Evolutionary conservation across 2,113 vertebrate genomes (phyloP).

Genomic region (Barbus barbus): DNA sequence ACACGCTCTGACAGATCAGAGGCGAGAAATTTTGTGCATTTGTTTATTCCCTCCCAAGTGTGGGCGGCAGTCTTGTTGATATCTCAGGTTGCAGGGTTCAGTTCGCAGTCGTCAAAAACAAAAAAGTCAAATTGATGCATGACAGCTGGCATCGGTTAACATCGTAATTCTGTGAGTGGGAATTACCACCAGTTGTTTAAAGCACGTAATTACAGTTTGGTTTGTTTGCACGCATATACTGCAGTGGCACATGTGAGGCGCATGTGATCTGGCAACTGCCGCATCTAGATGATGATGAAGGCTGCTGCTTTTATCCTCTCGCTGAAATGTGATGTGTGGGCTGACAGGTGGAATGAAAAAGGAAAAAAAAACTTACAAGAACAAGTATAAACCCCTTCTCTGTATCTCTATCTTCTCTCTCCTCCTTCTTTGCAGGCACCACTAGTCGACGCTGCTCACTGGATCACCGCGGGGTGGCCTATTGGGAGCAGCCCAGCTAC

Average conservation of each 20-base stretch:
- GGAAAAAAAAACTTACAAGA: conserved; percentile 34
- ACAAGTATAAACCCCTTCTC: conserved; percentile 44
- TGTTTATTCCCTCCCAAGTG: not conserved
- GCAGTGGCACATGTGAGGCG: conserved; percentile 40
- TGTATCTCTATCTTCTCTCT: conserved; percentile 50
- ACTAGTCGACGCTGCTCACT: conserved; percentile 99
- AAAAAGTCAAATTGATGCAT: not conserved
- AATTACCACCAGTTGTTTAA: not conserved
- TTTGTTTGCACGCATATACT: not conserved
- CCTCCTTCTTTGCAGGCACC: conserved; percentile 83
- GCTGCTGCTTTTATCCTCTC: conserved; percentile 15
- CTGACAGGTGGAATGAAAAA: conserved; percentile 35
- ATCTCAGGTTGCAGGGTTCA: conserved; percentile 26
- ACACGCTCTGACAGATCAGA: not conserved
- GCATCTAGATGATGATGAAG: conserved; percentile 22
- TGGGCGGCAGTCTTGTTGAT: conserved; percentile 32
- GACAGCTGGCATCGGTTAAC: not conserved
- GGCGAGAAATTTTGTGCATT: conserved; percentile 1
- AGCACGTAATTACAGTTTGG: not conserved
- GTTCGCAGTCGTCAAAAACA: not conserved
- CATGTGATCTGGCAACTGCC: conserved; percentile 31
- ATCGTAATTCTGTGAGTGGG: not conserved
- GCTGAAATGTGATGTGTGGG: conserved; percentile 45
- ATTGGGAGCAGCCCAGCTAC: conserved; percentile 99
- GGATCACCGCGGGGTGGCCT: conserved; percentile 95